Evolutionary conservation across 2,888 invertebrate genomes (phyloP).

Genomic region (Brachypterus glaber): DNA sequence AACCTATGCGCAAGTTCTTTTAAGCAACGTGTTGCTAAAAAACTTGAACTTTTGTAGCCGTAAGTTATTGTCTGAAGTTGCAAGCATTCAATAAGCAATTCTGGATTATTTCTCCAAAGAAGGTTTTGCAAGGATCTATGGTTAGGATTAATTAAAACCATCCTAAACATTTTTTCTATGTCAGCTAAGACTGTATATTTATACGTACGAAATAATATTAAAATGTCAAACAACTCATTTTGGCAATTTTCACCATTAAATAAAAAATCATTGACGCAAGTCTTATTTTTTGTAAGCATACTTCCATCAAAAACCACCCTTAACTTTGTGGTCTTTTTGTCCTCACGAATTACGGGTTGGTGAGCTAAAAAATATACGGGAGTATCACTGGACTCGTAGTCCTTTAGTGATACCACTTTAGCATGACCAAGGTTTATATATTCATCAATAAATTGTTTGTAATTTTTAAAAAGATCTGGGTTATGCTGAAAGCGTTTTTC

Average conservation of each 20-base stretch:
- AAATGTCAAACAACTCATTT: constrained; percentile 16
- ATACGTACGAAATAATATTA: constrained; percentile 13
- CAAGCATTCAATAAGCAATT: constrained; percentile 7
- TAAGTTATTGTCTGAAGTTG: constrained; percentile 15
- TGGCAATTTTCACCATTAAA: constrained; percentile 13
- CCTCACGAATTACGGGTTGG: constrained; percentile 15
- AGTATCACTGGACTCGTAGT: neutral
- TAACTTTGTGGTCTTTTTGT: constrained; percentile 15
- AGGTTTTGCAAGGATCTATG: constrained; percentile 15
- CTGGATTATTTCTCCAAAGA: constrained; percentile 11
- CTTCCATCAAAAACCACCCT: constrained; percentile 19
- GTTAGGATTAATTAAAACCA: constrained; percentile 9
- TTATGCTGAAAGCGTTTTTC: constrained; percentile 12
- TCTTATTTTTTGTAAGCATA: constrained; percentile 14
- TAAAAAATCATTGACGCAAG: constrained; percentile 14
- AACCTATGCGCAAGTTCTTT: constrained; percentile 10
- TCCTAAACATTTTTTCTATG: constrained; percentile 17
- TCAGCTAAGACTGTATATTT: constrained; percentile 13
- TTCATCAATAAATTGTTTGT: constrained; percentile 15
- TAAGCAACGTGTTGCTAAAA: constrained; percentile 15
- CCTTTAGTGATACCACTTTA: constrained; percentile 3
- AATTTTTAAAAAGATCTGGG: constrained; percentile 10
- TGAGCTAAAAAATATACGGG: constrained; percentile 15
- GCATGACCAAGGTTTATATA: constrained; percentile 13
- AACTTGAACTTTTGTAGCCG: constrained; percentile 13